A percentile compares a stretch with the other conserved stretches of the same genome.
phyloP scores from a whole-genome alignment of 2,888 invertebrate species.

The Lasioglossum zephyrum region DNA sequence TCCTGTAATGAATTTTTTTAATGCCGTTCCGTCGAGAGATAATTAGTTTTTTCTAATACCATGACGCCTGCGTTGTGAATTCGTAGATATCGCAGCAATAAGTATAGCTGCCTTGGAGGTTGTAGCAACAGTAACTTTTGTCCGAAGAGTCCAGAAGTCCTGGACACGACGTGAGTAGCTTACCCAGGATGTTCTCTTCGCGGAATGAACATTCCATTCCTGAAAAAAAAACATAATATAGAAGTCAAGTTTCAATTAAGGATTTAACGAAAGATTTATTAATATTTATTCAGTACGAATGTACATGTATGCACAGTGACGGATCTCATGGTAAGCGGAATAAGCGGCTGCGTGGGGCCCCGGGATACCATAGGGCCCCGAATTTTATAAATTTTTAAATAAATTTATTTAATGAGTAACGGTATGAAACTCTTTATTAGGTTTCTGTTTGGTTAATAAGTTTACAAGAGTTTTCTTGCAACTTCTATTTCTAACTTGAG shows the following conservation, averaged over 20 bases:
- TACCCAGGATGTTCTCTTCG: conserved; percentile 3
- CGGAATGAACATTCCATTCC: conserved; percentile 54
- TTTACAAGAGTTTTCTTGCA: too few relatives aligned
- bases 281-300: not conserved
- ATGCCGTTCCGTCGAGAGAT: not conserved
- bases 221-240: conserved; percentile 28
- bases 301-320: too few relatives aligned
- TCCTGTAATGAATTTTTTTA: not conserved
- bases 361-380: too few relatives aligned
- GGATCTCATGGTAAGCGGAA: too few relatives aligned
- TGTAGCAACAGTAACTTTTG: conserved; percentile 74
- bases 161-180: conserved; percentile 66
- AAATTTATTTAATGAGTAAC: too few relatives aligned
- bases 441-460: too few relatives aligned
- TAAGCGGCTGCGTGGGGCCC: too few relatives aligned
- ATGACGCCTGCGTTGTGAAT: conserved; percentile 60
- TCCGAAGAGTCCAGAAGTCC: conserved; percentile 52
- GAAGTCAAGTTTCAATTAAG: not conserved
- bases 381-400: too few relatives aligned
- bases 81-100: conserved; percentile 72
- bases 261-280: not conserved
- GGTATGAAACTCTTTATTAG: too few relatives aligned
- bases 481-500: too few relatives aligned
- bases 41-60: conserved; percentile 56
- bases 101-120: conserved; percentile 4